Evolutionary conservation across 1,140 invertebrate genomes (phyloP).

Genomic region (Phymorhynchus buccinoides): DNA sequence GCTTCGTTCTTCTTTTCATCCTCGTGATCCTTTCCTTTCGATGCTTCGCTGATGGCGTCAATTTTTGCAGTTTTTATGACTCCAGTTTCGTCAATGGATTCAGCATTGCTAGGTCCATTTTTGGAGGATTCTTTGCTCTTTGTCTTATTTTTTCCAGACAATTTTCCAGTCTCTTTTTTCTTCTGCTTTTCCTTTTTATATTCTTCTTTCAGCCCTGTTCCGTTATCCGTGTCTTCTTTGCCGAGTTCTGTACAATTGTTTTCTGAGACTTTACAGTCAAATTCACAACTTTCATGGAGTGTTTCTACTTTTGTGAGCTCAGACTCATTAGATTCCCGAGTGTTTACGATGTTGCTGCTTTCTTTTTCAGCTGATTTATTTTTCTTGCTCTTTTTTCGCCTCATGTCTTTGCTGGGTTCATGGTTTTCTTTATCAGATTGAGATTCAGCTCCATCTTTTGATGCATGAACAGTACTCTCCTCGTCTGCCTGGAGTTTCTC

Average conservation of each 20-base stretch:
- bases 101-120: not conserved
- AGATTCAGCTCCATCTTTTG: not conserved
- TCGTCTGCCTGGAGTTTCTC: not conserved
- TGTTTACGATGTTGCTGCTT: too few relatives aligned
- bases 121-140: not conserved
- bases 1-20: not conserved
- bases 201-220: too few relatives aligned
- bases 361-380: too few relatives aligned
- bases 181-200: not conserved
- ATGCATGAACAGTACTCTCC: not conserved
- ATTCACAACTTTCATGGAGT: too few relatives aligned
- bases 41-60: not conserved
- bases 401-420: not conserved
- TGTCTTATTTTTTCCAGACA: not conserved
- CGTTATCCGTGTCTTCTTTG: too few relatives aligned
- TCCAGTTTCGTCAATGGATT: not conserved
- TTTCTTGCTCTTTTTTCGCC: too few relatives aligned
- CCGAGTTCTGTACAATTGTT: too few relatives aligned
- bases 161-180: not conserved
- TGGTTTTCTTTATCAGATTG: not conserved
- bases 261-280: too few relatives aligned
- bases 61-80: not conserved
- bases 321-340: too few relatives aligned
- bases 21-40: not conserved
- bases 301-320: too few relatives aligned